These are phyloP conservation scores for Hetaerina americana DNA, from an alignment of 1,140 invertebrate genomes.

Conservation along the genomic window DNA sequence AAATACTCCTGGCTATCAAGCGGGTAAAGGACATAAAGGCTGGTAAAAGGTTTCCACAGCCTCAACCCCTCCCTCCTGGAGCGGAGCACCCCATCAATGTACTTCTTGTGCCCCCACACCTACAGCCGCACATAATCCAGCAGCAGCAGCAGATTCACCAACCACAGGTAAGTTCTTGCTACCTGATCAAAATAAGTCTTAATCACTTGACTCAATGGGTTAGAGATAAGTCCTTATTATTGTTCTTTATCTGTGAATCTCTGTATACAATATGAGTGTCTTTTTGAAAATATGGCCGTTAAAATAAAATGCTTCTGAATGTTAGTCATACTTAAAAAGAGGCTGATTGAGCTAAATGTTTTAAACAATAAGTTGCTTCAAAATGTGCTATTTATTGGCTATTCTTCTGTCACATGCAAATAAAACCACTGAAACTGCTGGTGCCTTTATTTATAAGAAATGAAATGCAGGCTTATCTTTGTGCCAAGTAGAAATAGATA, in stretches of 20 bases:
- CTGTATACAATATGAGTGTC: too few species aligned
- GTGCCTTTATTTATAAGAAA: background rate
- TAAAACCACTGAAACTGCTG: background rate
- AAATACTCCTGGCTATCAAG: slow-evolving; percentile 93
- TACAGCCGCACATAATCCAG: background rate
- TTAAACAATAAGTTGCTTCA: background rate
- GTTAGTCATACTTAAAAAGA: background rate
- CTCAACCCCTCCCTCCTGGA: background rate
- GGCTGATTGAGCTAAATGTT: background rate
- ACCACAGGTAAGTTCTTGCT: background rate
- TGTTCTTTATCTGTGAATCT: background rate
- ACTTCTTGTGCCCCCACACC: background rate
- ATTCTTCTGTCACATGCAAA: background rate
- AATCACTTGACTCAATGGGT: background rate
- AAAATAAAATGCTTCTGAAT: background rate
- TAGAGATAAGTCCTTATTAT: background rate
- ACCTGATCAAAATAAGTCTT: too few species aligned
- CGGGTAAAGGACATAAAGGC: slow-evolving; percentile 87
- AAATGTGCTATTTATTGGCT: background rate
- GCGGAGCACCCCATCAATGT: background rate
- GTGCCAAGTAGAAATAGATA: background rate
- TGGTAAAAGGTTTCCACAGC: slow-evolving; percentile 55
- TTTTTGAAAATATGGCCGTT: background rate
- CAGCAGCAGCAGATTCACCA: background rate
- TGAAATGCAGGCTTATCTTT: background rate